A percentile compares a stretch with the other conserved stretches of the same genome.
Conservation (phyloP, 2,888 invertebrate genomes). For the Polydrusus pterygomalis region DNA sequence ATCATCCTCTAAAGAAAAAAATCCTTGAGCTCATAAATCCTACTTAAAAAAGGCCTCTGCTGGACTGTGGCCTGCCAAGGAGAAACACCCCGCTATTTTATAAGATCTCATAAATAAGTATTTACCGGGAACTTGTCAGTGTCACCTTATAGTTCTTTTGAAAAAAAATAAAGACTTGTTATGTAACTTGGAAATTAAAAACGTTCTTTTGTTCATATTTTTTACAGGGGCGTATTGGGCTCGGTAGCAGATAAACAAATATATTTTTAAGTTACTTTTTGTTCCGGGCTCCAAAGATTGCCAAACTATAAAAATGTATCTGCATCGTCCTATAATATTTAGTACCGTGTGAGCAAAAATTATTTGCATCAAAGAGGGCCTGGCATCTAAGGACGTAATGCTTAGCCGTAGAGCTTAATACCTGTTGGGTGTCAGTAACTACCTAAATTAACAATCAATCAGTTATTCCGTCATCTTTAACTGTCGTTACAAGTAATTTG, state of each 20-base stretch:
- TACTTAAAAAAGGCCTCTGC: conserved; percentile 55
- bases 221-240: conserved; percentile 39
- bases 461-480: no score
- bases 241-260: neutral
- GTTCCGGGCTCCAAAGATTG: no score
- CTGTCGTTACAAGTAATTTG: no score
- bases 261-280: neutral
- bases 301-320: no score
- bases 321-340: no score
- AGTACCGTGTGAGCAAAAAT: no score
- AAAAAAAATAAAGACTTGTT: conserved; percentile 51
- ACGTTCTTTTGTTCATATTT: conserved; percentile 42
- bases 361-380: no score
- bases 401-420: no score
- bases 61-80: conserved; percentile 51
- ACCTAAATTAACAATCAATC: no score
- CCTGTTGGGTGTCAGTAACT: no score
- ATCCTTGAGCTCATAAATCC: conserved; percentile 55
- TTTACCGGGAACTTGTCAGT: conserved; percentile 58
- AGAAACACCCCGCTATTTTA: conserved; percentile 55
- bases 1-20: conserved; percentile 54
- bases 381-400: no score
- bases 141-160: conserved; percentile 51
- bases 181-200: conserved; percentile 49
- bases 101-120: conserved; percentile 56